Evolutionary conservation across 2,113 vertebrate species (phyloP).

Genomic region (Andinoacara biseriatus): DNA sequence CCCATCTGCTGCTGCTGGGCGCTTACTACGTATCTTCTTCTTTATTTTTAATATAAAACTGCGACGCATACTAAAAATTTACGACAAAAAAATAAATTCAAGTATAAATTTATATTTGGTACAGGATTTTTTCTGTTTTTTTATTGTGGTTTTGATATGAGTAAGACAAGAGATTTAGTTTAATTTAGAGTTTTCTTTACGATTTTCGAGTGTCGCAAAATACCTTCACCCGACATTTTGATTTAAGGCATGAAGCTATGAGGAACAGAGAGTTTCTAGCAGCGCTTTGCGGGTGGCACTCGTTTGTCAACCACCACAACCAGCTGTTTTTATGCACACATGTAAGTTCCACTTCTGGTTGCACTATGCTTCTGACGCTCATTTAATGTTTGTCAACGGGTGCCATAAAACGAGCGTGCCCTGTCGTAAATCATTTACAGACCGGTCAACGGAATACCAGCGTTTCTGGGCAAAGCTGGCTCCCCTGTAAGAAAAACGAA

Average conservation of each 20-base stretch:
- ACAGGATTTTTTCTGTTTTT: no score
- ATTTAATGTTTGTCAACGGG: background rate
- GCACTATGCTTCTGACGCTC: background rate
- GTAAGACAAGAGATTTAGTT: no score
- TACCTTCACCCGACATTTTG: no score
- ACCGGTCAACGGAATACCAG: background rate
- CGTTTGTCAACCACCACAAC: background rate
- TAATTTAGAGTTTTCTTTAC: no score
- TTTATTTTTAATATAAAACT: no score
- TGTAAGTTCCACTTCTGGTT: background rate
- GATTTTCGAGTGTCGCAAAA: no score
- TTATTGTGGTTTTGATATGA: no score
- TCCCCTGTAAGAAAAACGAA: background rate
- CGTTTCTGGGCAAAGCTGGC: background rate
- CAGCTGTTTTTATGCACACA: background rate
- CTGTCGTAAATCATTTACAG: background rate
- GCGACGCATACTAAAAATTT: no score
- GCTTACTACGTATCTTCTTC: background rate
- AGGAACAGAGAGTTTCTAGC: background rate
- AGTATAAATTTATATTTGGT: no score
- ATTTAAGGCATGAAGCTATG: background rate
- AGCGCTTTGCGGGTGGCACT: background rate
- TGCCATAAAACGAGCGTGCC: background rate
- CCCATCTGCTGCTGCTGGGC: conserved; percentile 40
- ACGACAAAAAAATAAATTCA: no score